A percentile compares a stretch with the other conserved stretches of the same genome.
phyloP scores from a whole-genome alignment of 1,140 invertebrate species.

The Brevipalpus yothersi region DNA sequence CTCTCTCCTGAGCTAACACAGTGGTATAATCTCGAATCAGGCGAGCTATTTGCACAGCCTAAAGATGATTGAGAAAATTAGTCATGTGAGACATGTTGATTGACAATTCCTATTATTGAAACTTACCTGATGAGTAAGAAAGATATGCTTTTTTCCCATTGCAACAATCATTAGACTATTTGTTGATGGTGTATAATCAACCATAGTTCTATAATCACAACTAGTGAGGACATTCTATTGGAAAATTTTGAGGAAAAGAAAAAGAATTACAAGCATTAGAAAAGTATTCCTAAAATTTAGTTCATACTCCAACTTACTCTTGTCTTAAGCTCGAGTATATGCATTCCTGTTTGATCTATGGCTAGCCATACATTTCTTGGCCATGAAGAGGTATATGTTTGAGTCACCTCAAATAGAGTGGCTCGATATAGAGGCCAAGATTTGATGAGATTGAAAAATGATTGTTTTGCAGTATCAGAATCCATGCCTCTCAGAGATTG shows the following conservation, averaged over 20 bases:
- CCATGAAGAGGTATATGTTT: constrained; percentile 89
- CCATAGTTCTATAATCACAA: constrained; percentile 60
- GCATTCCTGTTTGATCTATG: constrained; percentile 73
- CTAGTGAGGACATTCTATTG: constrained; percentile 47
- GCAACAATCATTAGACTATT: constrained; percentile 55
- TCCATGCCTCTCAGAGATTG: constrained; percentile 60
- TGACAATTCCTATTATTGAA: neutral
- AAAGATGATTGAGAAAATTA: constrained; percentile 11
- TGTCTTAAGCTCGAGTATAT: constrained; percentile 61
- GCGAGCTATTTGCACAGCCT: constrained; percentile 80
- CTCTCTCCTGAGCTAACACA: constrained; percentile 11
- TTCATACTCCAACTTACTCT: constrained; percentile 31
- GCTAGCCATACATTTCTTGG: constrained; percentile 58
- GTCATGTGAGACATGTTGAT: neutral
- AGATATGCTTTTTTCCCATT: constrained; percentile 48
- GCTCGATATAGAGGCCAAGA: constrained; percentile 76
- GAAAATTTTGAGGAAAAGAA: constrained; percentile 1
- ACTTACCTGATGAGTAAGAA: constrained; percentile 53
- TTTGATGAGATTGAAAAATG: constrained; percentile 76
- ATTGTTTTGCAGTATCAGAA: constrained; percentile 58
- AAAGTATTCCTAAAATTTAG: too few relatives aligned
- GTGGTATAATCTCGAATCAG: constrained; percentile 57
- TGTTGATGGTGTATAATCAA: constrained; percentile 62
- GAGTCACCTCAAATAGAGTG: constrained; percentile 85
- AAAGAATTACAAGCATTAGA: neutral